Conservation (phyloP, 1,140 invertebrate species). For the Drosophila bocqueti region DNA sequence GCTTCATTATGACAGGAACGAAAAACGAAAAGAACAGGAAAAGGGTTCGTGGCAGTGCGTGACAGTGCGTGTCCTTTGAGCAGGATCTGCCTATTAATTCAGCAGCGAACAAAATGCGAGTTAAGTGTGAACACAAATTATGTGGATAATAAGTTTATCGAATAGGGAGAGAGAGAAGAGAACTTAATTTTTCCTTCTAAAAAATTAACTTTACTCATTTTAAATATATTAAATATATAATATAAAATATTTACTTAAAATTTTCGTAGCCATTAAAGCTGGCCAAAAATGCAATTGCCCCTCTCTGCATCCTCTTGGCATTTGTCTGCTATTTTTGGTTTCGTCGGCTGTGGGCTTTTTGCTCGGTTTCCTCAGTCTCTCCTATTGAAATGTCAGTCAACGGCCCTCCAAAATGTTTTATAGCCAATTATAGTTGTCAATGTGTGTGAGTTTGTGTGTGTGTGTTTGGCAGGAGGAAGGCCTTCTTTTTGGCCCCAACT, state of each 20-base stretch:
- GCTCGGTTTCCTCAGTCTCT: conserved; percentile 12
- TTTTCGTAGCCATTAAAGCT: background rate
- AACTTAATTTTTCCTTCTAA: background rate
- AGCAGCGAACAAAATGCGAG: conserved; percentile 14
- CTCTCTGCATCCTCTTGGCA: background rate
- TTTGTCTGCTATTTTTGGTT: conserved; percentile 29
- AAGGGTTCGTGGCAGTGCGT: conserved; percentile 14
- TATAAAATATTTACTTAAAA: no score
- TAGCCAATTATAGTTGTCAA: conserved; percentile 62
- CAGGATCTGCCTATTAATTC: conserved; percentile 4
- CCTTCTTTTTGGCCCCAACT: conserved; percentile 17
- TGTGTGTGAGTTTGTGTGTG: conserved; percentile 15
- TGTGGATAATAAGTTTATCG: background rate
- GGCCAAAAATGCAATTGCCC: background rate
- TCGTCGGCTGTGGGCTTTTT: conserved; percentile 11
- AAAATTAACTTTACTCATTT: background rate
- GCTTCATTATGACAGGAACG: background rate
- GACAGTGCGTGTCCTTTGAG: conserved; percentile 47
- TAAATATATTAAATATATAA: background rate
- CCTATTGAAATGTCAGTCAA: conserved; percentile 63
- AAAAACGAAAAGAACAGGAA: background rate
- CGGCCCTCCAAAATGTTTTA: conserved; percentile 49
- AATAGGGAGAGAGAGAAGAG: background rate
- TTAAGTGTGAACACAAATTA: conserved; percentile 12
- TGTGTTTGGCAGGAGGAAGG: conserved; percentile 9